Conservation (phyloP, 2,888 invertebrate species). For the Plemyria rubiginata region DNA sequence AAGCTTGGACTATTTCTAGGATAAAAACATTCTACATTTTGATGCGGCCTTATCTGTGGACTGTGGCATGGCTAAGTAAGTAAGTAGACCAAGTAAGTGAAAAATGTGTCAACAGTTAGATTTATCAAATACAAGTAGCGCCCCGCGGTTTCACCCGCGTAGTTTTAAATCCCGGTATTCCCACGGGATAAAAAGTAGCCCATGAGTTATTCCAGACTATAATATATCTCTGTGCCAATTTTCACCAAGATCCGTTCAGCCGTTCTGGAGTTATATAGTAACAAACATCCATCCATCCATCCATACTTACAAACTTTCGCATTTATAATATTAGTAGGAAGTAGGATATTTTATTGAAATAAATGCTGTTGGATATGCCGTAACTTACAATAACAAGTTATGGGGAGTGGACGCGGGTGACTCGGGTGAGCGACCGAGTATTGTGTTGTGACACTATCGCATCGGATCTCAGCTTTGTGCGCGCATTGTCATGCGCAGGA, state of each 20-base stretch:
- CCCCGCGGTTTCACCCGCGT: too few species aligned
- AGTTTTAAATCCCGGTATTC: too few species aligned
- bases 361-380: constrained; percentile 26
- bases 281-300: too few species aligned
- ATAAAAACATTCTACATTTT: too few species aligned
- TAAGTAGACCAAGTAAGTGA: neutral
- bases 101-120: constrained; percentile 22
- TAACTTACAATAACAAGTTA: constrained; percentile 38
- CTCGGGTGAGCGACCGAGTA: constrained; percentile 75
- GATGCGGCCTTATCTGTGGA: neutral
- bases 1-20: too few species aligned
- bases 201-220: too few species aligned
- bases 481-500: constrained; percentile 72
- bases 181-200: too few species aligned
- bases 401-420: constrained; percentile 56
- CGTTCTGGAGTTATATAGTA: too few species aligned
- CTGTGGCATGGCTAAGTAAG: neutral
- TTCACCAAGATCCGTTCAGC: too few species aligned
- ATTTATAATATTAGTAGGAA: too few species aligned
- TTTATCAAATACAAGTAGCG: constrained; percentile 18
- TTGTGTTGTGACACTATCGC: constrained; percentile 76
- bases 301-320: too few species aligned
- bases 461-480: constrained; percentile 77
- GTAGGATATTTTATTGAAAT: constrained; percentile 12
- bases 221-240: too few species aligned